Evolutionary conservation across 2,888 invertebrate genomes (phyloP).

Genomic region (Dolomedes plantarius): DNA sequence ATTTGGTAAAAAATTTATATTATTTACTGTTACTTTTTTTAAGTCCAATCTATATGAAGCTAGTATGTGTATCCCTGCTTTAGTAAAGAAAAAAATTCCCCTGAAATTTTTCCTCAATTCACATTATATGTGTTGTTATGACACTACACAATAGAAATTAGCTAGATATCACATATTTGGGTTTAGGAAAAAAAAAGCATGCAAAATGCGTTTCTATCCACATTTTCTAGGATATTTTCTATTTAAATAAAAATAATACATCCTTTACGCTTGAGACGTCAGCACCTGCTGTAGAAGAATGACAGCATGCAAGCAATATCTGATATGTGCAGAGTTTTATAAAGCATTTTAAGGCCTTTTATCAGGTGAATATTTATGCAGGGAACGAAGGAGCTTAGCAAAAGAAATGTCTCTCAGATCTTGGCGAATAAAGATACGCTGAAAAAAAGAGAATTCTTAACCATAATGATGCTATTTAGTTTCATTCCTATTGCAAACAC

Average conservation of each 20-base stretch:
- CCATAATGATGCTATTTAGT: conserved; percentile 34
- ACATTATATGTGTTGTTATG: no score
- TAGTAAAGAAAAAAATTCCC: no score
- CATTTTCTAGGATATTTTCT: background rate
- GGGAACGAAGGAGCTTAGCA: background rate
- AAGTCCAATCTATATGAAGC: no score
- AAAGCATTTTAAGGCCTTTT: background rate
- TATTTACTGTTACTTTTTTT: no score
- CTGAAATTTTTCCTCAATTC: no score
- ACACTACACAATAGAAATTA: no score
- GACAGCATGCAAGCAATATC: background rate
- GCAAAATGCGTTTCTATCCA: no score
- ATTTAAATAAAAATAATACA: background rate
- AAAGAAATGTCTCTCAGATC: background rate
- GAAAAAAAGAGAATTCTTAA: background rate
- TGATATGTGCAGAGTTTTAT: background rate
- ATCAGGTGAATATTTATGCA: conserved; percentile 18
- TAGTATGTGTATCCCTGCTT: no score
- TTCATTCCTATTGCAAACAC: conserved; percentile 25
- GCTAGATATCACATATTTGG: no score
- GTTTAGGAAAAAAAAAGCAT: no score
- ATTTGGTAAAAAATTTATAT: no score
- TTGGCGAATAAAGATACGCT: background rate
- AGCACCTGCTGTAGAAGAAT: background rate
- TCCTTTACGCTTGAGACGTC: background rate